Evolutionary conservation across 2,797 vertebrate species (phyloP).

Genomic region (Morelia viridis): DNA sequence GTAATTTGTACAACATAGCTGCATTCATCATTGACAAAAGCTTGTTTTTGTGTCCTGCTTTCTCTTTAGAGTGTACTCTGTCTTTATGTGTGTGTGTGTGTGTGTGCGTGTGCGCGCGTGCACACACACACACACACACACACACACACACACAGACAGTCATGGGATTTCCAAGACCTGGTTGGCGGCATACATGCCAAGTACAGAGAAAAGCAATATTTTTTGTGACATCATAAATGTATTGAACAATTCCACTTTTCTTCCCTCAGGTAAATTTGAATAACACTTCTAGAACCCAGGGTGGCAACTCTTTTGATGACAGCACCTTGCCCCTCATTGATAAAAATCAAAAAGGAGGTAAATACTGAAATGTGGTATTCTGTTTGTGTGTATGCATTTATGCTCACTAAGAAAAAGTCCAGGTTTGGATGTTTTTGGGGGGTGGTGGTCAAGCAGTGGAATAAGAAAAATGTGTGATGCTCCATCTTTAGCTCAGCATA

Average conservation of each 20-base stretch:
- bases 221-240: background rate
- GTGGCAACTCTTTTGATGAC: slow-evolving; percentile 89
- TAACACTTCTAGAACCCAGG: slow-evolving; percentile 76
- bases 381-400: background rate
- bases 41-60: background rate
- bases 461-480: background rate
- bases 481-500: background rate
- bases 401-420: background rate
- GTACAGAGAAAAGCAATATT: background rate
- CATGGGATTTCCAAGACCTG: background rate
- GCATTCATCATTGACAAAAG: background rate
- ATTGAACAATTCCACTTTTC: background rate
- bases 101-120: too few relatives aligned
- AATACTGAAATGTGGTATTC: background rate
- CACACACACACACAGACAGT: background rate
- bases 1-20: background rate
- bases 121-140: background rate
- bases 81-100: background rate
- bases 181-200: background rate
- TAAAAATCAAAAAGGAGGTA: slow-evolving; percentile 82
- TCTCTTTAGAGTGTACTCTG: background rate
- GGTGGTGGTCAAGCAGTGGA: too few relatives aligned
- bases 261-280: slow-evolving; percentile 81
- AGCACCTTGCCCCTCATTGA: slow-evolving; percentile 93
- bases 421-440: background rate